Evolutionary conservation across 2,888 invertebrate species (phyloP).

Genomic region (Lagria hirta): DNA sequence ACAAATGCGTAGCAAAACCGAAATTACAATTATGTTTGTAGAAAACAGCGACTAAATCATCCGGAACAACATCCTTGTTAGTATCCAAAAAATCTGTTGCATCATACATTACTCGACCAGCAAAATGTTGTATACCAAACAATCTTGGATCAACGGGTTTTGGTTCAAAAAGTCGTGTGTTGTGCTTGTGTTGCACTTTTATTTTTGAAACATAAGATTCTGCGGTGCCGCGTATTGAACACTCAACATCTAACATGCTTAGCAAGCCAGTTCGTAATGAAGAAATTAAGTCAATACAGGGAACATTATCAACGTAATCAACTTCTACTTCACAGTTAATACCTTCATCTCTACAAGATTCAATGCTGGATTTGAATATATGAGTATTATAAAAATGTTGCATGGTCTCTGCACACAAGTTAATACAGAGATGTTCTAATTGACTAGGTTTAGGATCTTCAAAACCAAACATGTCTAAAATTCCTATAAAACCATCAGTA

Average conservation of each 20-base stretch:
- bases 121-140: conserved; percentile 91
- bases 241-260: conserved; percentile 90
- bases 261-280: conserved; percentile 88
- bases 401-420: conserved; percentile 95
- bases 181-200: conserved; percentile 78
- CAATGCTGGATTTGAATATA: conserved; percentile 91
- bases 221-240: conserved; percentile 78
- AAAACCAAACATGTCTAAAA: conserved; percentile 96
- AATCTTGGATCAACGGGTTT: conserved; percentile 77
- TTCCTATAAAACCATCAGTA: conserved; percentile 93
- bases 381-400: conserved; percentile 98
- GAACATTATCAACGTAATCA: conserved; percentile 93
- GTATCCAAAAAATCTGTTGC: conserved; percentile 87
- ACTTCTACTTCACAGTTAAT: conserved; percentile 87
- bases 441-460: conserved; percentile 89
- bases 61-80: conserved; percentile 89
- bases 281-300: conserved; percentile 93
- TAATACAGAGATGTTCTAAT: conserved; percentile 91
- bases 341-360: conserved; percentile 92
- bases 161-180: conserved; percentile 77
- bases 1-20: conserved; percentile 96
- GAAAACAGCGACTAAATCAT: conserved; percentile 89
- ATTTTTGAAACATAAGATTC: conserved; percentile 81
- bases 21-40: conserved; percentile 92
- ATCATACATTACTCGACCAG: conserved; percentile 84